Evolutionary conservation across 2,888 invertebrate genomes (phyloP).

Genomic region (Suillia variegata): DNA sequence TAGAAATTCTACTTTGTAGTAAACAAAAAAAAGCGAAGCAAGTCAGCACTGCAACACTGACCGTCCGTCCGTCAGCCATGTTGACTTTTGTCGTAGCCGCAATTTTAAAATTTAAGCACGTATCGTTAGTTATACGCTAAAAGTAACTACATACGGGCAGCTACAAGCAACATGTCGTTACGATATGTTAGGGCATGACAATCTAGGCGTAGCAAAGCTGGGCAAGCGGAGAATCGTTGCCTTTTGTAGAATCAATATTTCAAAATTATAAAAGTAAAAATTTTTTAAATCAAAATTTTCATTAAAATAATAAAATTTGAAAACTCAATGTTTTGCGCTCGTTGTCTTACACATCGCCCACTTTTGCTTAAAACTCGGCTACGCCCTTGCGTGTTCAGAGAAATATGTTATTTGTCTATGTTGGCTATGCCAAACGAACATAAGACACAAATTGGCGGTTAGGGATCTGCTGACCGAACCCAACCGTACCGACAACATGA

Average conservation of each 20-base stretch:
- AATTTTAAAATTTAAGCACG: slow-evolving; percentile 21
- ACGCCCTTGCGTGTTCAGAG: too few relatives aligned
- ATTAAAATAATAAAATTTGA: too few relatives aligned
- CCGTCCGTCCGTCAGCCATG: slow-evolving; percentile 29
- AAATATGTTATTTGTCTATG: background rate
- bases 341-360: too few relatives aligned
- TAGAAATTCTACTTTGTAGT: slow-evolving; percentile 16
- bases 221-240: background rate
- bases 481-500: background rate
- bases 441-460: background rate
- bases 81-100: background rate
- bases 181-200: too few relatives aligned
- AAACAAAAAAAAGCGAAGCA: background rate
- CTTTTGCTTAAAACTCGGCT: too few relatives aligned
- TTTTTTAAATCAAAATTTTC: too few relatives aligned
- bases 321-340: too few relatives aligned
- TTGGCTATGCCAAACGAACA: background rate
- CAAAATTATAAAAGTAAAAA: too few relatives aligned
- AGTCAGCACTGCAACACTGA: background rate
- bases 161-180: background rate
- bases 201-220: background rate
- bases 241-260: too few relatives aligned
- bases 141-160: background rate
- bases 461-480: too few relatives aligned
- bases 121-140: background rate